Evolutionary conservation across 2,888 invertebrate species (phyloP).

Genomic region (Elaeidobius kamerunicus): DNA sequence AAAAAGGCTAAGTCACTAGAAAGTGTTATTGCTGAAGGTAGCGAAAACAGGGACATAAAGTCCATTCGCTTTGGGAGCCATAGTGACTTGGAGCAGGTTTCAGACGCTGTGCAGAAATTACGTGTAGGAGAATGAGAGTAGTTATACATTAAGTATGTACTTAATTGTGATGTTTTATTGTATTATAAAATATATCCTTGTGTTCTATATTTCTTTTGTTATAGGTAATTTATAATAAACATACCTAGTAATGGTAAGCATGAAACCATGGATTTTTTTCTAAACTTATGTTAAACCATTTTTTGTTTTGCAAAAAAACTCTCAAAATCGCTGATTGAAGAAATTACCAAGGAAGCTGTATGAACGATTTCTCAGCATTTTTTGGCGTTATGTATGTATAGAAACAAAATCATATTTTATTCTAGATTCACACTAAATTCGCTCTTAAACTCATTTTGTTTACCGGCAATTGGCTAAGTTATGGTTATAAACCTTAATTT

Average conservation of each 20-base stretch:
- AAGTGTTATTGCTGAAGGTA: slow-evolving; percentile 53
- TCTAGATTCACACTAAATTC: too few relatives aligned
- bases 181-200: slow-evolving; percentile 12
- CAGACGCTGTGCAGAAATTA: slow-evolving; percentile 60
- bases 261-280: too few relatives aligned
- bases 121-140: slow-evolving; percentile 56
- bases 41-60: slow-evolving; percentile 37
- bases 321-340: too few relatives aligned
- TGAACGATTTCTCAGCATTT: too few relatives aligned
- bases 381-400: too few relatives aligned
- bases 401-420: too few relatives aligned
- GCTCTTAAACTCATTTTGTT: too few relatives aligned
- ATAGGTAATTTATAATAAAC: slow-evolving; percentile 16
- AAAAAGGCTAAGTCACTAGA: slow-evolving; percentile 63
- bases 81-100: slow-evolving; percentile 61
- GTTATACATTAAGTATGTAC: background rate
- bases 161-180: slow-evolving; percentile 19
- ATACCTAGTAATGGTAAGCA: slow-evolving; percentile 10
- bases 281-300: too few relatives aligned
- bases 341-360: too few relatives aligned
- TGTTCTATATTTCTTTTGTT: slow-evolving; percentile 15
- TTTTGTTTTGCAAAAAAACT: too few relatives aligned
- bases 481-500: too few relatives aligned
- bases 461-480: too few relatives aligned
- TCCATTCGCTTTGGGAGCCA: slow-evolving; percentile 33